Evolutionary conservation across 53 echinoderm and acorn worm genomes (phyloP).

Genomic region (Hippasteria phrygiana): DNA sequence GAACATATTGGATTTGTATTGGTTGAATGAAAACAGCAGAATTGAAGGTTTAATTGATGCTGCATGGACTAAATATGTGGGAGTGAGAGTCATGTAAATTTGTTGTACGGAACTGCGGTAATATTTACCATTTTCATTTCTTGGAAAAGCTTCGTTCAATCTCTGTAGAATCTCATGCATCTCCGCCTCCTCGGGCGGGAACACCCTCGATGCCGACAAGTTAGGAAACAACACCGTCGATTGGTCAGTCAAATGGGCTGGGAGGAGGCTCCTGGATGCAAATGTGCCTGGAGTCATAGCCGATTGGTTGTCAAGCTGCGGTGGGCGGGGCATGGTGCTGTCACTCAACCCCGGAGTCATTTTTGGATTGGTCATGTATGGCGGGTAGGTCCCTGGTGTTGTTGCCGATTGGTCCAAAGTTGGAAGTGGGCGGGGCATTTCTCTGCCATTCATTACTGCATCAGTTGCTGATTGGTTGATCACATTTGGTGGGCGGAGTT

Average conservation of each 20-base stretch:
- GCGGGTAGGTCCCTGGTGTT: constrained; percentile 1
- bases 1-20: no score
- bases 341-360: constrained; percentile 52
- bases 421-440: constrained; percentile 14
- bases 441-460: constrained; percentile 18
- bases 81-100: not conserved
- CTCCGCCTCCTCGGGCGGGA: constrained; percentile 85
- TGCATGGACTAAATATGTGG: no score
- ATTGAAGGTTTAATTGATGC: no score
- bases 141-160: constrained; percentile 77
- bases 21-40: no score
- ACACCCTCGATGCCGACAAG: constrained; percentile 73
- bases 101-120: not conserved
- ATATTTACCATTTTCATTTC: constrained; percentile 34
- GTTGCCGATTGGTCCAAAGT: constrained; percentile 28
- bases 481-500: not conserved
- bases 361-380: not conserved
- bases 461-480: constrained; percentile 47
- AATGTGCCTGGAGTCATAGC: constrained; percentile 66
- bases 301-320: constrained; percentile 74
- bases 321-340: constrained; percentile 71
- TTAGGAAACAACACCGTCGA: constrained; percentile 82
- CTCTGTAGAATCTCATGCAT: constrained; percentile 82
- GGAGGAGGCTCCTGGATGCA: constrained; percentile 67
- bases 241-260: constrained; percentile 81